Conservation (phyloP, 2,113 vertebrate genomes). For the Colossoma macropomum region DNA sequence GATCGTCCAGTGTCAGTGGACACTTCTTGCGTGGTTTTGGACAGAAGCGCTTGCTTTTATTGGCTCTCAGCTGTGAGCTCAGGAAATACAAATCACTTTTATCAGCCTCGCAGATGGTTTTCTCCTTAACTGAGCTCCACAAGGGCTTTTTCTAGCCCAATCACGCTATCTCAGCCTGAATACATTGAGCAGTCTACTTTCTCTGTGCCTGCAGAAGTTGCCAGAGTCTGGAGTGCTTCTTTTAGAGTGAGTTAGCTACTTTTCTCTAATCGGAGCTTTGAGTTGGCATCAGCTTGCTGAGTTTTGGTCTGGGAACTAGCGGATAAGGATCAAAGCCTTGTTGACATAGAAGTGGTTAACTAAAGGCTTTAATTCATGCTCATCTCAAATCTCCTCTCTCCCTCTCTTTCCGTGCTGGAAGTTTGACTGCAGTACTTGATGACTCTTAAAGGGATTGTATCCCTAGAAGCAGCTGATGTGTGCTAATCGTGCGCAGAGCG, state of each 20-base stretch:
- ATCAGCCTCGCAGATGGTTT: constrained; percentile 64
- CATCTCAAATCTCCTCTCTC: constrained; percentile 61
- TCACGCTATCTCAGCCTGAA: not conserved
- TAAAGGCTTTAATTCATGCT: constrained; percentile 66
- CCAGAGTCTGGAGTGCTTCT: constrained; percentile 49
- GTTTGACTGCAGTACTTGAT: constrained; percentile 61
- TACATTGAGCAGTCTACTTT: constrained; percentile 38
- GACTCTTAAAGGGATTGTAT: constrained; percentile 54
- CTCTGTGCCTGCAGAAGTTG: constrained; percentile 51
- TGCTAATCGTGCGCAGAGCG: constrained; percentile 26
- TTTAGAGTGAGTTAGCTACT: constrained; percentile 36
- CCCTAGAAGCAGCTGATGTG: constrained; percentile 9
- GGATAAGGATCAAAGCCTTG: constrained; percentile 62
- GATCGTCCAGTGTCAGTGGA: constrained; percentile 47
- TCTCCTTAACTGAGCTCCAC: constrained; percentile 55
- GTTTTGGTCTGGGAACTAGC: constrained; percentile 23
- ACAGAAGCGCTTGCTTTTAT: constrained; percentile 55
- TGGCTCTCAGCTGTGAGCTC: constrained; percentile 56
- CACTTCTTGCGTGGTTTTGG: constrained; percentile 21
- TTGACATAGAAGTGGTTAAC: constrained; percentile 65
- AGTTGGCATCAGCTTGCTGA: constrained; percentile 8
- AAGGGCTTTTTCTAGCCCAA: constrained; percentile 43
- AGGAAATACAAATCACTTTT: constrained; percentile 61
- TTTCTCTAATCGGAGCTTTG: constrained; percentile 62
- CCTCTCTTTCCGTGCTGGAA: constrained; percentile 58